Evolutionary conservation across 2,797 vertebrate genomes (phyloP), one percentile per base, ranked within the genome.

Genomic region (Anomalospiza imberbis): DNA sequence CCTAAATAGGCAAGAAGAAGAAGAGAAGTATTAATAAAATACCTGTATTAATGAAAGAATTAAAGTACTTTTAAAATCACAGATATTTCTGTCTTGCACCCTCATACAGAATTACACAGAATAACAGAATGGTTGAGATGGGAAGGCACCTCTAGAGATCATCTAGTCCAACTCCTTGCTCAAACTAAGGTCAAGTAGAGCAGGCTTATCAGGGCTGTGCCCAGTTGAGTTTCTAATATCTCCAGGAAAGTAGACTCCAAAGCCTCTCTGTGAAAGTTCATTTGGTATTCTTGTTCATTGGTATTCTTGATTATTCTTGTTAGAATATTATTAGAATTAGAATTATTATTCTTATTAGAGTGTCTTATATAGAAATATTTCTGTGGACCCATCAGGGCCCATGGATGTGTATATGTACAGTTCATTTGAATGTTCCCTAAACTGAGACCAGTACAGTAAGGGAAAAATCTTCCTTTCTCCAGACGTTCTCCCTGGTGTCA

Each of bases 401-500:
- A 14, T 16, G 24, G 4, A 65, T 28, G 2, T 42, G 7, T 65
- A 8, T 10, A 45, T 6, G 10, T 11, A 53, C 12, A 31, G 9
- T 71, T 82, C 55, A 50, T 74, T 85, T 66, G 65, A 73, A 60
- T 38, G 15, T 60, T 85, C 11, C 17, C 26, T 60, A 34, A 55
- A 51, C 3, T 21, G 24, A 60, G 62, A 7, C 5, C 84, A 74
- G 31, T 20, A 40, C 14, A 34, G 13, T 22, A 44, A 67, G 8
- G 22, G 17, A 29, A 77, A 77, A 47, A 14, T 36, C 8, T 62
- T 70, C 22, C 48, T 67, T 71, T 17, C 10, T 67, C 24, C 48
- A 55, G n/a, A 25, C 0, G 0, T 58, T 66, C 31, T 44, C 28
- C 25, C 17, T 42, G 8, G 14, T 70, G 47, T 77, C 38, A 34